Percentiles rank a stretch among this genome's conserved stretches.
Conservation (phyloP, 2,888 invertebrate genomes). For the Omphaloscelis lunosa region DNA sequence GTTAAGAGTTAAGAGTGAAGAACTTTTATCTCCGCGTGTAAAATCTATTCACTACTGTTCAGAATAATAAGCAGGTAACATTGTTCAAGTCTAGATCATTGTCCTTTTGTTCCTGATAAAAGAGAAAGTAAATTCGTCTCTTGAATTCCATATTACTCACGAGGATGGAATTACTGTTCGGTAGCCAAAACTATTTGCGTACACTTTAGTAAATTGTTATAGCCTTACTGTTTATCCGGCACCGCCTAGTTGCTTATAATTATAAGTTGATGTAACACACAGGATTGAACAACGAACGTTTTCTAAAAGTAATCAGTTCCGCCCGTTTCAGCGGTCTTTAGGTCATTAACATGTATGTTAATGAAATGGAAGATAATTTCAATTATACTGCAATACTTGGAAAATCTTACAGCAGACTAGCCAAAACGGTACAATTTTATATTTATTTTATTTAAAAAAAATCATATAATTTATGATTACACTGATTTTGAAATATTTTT, state of each 20-base stretch:
- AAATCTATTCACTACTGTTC: not conserved
- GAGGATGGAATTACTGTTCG: not conserved
- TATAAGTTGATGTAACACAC: slow-evolving; percentile 47
- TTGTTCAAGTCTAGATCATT: slow-evolving; percentile 5
- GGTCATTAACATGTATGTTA: slow-evolving; percentile 45
- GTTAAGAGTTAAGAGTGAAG: not conserved
- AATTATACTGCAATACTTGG: not conserved
- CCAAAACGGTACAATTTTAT: not conserved
- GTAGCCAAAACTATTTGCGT: slow-evolving; percentile 21
- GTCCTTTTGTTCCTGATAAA: not conserved
- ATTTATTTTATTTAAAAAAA: not conserved
- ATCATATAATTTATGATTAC: slow-evolving; percentile 6
- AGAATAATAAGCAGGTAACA: slow-evolving; percentile 1
- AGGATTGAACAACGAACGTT: slow-evolving; percentile 44
- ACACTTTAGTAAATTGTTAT: slow-evolving; percentile 31
- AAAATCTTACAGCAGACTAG: not conserved
- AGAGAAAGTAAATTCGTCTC: not conserved
- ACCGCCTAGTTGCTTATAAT: slow-evolving; percentile 50
- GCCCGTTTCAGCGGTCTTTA: slow-evolving; percentile 27
- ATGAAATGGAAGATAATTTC: slow-evolving; percentile 18
- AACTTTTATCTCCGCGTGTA: not conserved
- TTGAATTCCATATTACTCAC: slow-evolving; percentile 6
- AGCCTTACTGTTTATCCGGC: slow-evolving; percentile 53
- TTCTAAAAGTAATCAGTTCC: slow-evolving; percentile 58
- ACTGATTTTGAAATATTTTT: slow-evolving; percentile 20